Conservation (phyloP, 2,113 vertebrate genomes). For the Entelurus aequoreus region DNA sequence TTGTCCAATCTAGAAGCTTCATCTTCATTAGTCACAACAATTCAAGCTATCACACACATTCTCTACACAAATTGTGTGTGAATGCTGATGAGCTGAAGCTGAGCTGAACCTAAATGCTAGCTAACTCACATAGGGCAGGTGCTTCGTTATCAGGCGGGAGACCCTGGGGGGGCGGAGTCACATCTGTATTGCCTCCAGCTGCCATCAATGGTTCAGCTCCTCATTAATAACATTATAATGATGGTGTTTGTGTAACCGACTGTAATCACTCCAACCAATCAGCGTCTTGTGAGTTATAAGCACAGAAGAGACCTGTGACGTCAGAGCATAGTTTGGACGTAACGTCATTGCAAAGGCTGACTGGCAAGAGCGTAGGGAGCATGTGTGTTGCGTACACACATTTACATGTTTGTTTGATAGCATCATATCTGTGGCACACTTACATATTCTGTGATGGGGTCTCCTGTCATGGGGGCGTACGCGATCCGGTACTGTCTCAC, state of each 20-base stretch:
- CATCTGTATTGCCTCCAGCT: conserved; percentile 27
- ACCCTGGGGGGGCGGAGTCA: neutral
- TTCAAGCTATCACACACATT: no score
- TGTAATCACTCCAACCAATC: conserved; percentile 37
- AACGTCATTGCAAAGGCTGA: neutral
- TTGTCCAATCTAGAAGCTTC: no score
- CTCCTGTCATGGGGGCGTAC: conserved; percentile 85
- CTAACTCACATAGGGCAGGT: conserved; percentile 39
- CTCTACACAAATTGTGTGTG: no score
- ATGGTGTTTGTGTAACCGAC: conserved; percentile 32
- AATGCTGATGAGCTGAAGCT: no score
- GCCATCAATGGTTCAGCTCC: conserved; percentile 10
- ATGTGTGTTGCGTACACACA: neutral
- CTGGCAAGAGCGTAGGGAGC: neutral
- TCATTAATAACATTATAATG: conserved; percentile 31
- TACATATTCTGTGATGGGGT: conserved; percentile 91
- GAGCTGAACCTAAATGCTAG: neutral
- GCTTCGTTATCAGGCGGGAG: conserved; percentile 12
- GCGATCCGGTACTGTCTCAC: conserved; percentile 88
- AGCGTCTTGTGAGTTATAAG: conserved; percentile 18
- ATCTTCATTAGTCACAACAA: no score
- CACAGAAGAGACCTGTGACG: conserved; percentile 18
- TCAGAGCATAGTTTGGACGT: conserved; percentile 19
- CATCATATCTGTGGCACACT: conserved; percentile 51
- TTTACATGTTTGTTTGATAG: neutral